Evolutionary conservation across 2,797 vertebrate species (phyloP).

Genomic region (Pipistrellus pipistrellus): DNA sequence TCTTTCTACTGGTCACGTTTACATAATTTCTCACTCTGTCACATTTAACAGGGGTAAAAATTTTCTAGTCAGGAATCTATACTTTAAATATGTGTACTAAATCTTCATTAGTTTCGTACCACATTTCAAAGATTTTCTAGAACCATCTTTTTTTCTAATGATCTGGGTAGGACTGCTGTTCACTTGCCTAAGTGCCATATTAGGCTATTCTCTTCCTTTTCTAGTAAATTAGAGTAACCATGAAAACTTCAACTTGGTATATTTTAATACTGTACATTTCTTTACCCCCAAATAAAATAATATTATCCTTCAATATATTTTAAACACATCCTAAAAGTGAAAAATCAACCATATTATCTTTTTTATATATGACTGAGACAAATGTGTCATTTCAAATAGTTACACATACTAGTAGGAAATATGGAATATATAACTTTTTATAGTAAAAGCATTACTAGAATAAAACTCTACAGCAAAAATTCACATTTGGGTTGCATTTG

Average conservation of each 20-base stretch:
- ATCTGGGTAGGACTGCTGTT: not conserved
- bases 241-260: not conserved
- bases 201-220: not conserved
- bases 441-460: not conserved
- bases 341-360: constrained; percentile 16
- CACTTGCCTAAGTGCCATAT: not conserved
- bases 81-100: constrained; percentile 34
- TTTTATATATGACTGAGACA: not conserved
- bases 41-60: not conserved
- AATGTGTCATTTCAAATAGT: not conserved
- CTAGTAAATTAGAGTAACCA: constrained; percentile 25
- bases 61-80: not conserved
- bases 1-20: not conserved
- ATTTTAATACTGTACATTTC: not conserved
- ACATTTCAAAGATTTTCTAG: constrained; percentile 30
- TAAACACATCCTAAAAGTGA: constrained; percentile 49
- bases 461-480: not conserved
- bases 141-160: not conserved
- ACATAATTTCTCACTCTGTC: not conserved
- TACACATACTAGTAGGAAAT: not conserved
- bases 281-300: constrained; percentile 15
- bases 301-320: constrained; percentile 10
- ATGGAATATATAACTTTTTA: not conserved
- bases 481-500: not conserved
- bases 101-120: not conserved